Base-by-base conservation (phyloP, 2,797 vertebrate species). In the Schizopygopsis malacanthus region DNA sequence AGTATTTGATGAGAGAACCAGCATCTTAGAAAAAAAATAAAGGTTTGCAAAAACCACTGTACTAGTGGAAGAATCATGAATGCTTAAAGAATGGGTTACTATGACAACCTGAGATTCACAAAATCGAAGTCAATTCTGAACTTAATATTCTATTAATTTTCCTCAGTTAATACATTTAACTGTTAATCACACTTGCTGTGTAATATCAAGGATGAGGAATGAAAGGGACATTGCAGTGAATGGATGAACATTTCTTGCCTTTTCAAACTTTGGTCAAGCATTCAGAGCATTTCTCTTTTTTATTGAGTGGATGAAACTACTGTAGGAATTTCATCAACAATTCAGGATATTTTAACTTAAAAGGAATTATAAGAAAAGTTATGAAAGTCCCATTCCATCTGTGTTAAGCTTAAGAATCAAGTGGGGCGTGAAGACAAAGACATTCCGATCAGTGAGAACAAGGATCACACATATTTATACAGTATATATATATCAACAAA, bases 71-170 rank as follows among this genome's bases (percentile, higher is more conserved):
- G 15, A 71, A 56, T 18, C 22, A 70, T 72, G 7, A n/a, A 6
- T 7, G 33, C 12, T 56, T 37, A 59, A 22, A 61, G 18, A 75
- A 54, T 52, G 3, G 15, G 72, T 86, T 89, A 72, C 88, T 54
- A 79, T 84, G 72, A 82, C 79, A 78, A 87, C 78, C 8, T 39
- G 43, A 59, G 72, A 20, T n/a, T 6, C 33, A 45, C 18, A 45
- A 13, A 81, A 81, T 75, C 3, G 39, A 67, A 80, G 69, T 50
- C 28, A 41, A 83, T 80, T 81, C 61, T 61, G n/a, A 86, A 81
- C 72, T 77, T 80, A 56, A 86, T 50, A 54, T 79, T 87, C 75
- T 41, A 47, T 85, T 81, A 9, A 78, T 89, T 84, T 83, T 15
- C 52, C 59, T 81, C 39, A 85, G 81, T 83, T 89, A 83, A 56